Base-by-base conservation (phyloP, 1,140 invertebrate species). In the Drosophila sp. region DNA sequence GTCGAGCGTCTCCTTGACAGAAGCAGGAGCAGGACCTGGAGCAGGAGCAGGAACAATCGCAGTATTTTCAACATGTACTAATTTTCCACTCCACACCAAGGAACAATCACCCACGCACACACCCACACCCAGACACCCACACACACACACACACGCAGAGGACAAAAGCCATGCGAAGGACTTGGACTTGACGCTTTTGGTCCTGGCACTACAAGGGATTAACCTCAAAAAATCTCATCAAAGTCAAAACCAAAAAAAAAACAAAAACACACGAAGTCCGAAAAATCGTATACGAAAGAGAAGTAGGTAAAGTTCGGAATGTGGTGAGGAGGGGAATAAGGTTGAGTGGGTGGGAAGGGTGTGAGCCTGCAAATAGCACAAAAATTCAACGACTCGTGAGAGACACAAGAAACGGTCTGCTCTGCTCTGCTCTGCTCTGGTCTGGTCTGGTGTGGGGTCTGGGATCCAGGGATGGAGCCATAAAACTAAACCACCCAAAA, bases 181-280 rank as follows among this genome's bases (percentile, higher is more conserved):
- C 83, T 86, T 87, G 80, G 80, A 75, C 84, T 89, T 87, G 83
- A 83, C 72, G 83, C 84, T 76, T 73, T 82, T 80, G 80, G 80
- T 83, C 57, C 80, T 84, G 77, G 80, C 84, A 89, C 84, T 89
- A 84, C 84, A 89, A 89, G 80, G 84, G 84, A 89, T 89, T 89
- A 89, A 89, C 84, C 84, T 89, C 84, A 89, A 89, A 89, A 89
- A 89, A 89, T 89, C 84, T 89, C 84, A 89, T 89, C 84, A 89
- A 89, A 89, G 84, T 89, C 84, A 89, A 83, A 89, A 79, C 77
- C 84, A 78, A 89, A 76, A 79, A 56, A 38, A 23, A 32, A 29
- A 38, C 4, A 65, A 56, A 7, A 8, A 64, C 32, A 44, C 68
- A 29, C 30, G 44, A 69, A 70, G 68, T 74, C 76, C 77, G 66